These are phyloP conservation scores for Marmota monax DNA, from an alignment of 2,113 vertebrate genomes.

Conservation along the genomic window DNA sequence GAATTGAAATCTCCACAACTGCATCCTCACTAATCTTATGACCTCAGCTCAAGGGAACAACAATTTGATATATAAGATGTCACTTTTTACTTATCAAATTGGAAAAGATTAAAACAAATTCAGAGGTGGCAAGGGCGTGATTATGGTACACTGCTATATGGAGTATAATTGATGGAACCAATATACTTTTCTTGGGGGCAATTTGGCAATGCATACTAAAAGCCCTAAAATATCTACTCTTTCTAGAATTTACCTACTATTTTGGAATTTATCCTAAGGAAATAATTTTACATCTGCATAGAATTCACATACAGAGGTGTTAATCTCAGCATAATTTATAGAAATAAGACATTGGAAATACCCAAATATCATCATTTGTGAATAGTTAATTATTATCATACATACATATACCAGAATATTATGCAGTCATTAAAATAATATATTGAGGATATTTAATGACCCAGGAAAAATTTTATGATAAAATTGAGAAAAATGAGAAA, in stretches of 20 bases:
- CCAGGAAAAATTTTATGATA: not conserved
- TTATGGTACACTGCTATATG: not conserved
- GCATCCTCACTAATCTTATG: not conserved
- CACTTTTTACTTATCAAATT: slow-evolving; percentile 52
- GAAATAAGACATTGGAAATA: slow-evolving; percentile 44
- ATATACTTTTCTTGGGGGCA: not conserved
- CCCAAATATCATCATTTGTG: slow-evolving; percentile 22
- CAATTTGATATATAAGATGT: slow-evolving; percentile 25
- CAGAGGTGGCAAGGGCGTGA: not conserved
- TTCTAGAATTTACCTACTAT: not conserved
- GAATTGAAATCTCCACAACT: slow-evolving; percentile 2
- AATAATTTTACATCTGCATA: slow-evolving; percentile 49
- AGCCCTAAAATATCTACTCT: not conserved
- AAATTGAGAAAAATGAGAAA: slow-evolving; percentile 42
- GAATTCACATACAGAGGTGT: slow-evolving; percentile 9
- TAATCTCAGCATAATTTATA: slow-evolving; percentile 44
- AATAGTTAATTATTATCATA: slow-evolving; percentile 36
- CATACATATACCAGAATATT: slow-evolving; percentile 34
- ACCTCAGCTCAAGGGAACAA: not conserved
- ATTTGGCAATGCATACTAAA: slow-evolving; percentile 20
- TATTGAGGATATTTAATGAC: slow-evolving; percentile 43
- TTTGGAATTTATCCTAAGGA: slow-evolving; percentile 45
- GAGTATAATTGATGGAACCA: slow-evolving; percentile 7
- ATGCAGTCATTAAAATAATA: slow-evolving; percentile 32
- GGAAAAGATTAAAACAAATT: slow-evolving; percentile 15